Evolutionary conservation across 2,797 vertebrate species (phyloP).

Genomic region (Harpagifer antarcticus): DNA sequence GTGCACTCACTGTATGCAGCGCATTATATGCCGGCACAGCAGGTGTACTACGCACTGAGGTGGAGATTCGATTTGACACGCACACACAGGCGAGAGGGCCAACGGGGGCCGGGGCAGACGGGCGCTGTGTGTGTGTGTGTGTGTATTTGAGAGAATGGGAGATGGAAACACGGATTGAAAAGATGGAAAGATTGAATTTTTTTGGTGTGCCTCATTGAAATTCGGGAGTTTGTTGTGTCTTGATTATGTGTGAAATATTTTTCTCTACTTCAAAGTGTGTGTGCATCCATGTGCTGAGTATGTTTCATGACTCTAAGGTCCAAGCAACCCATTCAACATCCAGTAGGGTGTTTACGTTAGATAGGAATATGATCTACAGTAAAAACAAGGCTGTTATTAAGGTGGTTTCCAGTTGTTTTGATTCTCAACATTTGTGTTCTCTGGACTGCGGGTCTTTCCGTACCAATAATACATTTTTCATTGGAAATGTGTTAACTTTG

Average conservation of each 20-base stretch:
- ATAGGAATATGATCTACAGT: neutral
- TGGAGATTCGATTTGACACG: conserved; percentile 89
- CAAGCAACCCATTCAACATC: conserved; percentile 8
- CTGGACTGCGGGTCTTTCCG: neutral
- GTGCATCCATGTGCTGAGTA: conserved; percentile 24
- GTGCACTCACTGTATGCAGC: conserved; percentile 83
- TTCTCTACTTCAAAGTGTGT: conserved; percentile 32
- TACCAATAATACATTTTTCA: neutral
- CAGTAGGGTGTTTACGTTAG: neutral
- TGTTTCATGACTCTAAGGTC: conserved; percentile 18
- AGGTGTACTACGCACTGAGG: conserved; percentile 84
- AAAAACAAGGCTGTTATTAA: conserved; percentile 15
- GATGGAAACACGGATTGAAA: conserved; percentile 47
- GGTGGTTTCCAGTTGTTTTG: neutral
- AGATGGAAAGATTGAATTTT: conserved; percentile 68
- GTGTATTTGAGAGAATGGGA: conserved; percentile 4
- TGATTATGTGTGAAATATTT: conserved; percentile 30
- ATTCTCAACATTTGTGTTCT: conserved; percentile 5
- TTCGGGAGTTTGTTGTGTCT: conserved; percentile 5
- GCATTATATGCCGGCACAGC: conserved; percentile 85
- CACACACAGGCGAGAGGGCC: conserved; percentile 76
- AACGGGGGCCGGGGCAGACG: conserved; percentile 64
- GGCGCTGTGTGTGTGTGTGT: conserved; percentile 16
- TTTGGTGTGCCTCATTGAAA: conserved; percentile 16
- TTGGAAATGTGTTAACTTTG: neutral